Evolutionary conservation across 2,888 invertebrate species (phyloP).

Genomic region (Lycocerus yunnanus): DNA sequence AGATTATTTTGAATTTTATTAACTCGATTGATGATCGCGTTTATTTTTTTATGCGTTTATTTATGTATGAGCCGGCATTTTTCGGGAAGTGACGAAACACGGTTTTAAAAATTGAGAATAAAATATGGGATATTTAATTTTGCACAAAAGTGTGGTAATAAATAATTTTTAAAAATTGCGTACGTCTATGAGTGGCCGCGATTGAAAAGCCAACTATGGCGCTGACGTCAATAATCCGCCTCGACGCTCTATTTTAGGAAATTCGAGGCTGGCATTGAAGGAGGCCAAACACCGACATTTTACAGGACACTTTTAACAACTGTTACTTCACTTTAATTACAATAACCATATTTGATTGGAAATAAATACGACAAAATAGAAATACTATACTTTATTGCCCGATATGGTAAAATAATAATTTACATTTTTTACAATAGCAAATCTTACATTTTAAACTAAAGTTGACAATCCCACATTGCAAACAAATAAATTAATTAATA

Average conservation of each 20-base stretch:
- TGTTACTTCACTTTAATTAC: conserved; percentile 15
- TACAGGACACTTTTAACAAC: conserved; percentile 3
- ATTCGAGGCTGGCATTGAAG: conserved; percentile 38
- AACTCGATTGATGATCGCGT: neutral
- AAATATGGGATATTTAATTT: neutral
- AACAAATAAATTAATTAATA: neutral
- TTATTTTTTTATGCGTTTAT: neutral
- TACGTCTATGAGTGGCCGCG: conserved; percentile 11
- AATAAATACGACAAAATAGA: neutral
- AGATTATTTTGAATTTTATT: neutral
- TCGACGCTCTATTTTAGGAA: conserved; percentile 43
- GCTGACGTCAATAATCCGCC: conserved; percentile 39
- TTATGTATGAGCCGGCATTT: neutral
- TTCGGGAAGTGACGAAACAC: neutral
- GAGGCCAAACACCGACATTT: conserved; percentile 9
- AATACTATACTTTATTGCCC: neutral
- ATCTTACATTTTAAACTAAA: neutral
- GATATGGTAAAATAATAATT: neutral
- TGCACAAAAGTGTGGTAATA: neutral
- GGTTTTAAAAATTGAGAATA: neutral
- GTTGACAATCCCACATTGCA: neutral
- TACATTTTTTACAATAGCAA: neutral
- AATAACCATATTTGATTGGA: neutral
- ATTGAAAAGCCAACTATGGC: conserved; percentile 32
- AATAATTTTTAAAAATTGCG: neutral